A percentile compares a stretch with the other conserved stretches of the same genome.
Evolutionary conservation across 2,888 invertebrate genomes (phyloP).

Genomic region (Seira ritae): DNA sequence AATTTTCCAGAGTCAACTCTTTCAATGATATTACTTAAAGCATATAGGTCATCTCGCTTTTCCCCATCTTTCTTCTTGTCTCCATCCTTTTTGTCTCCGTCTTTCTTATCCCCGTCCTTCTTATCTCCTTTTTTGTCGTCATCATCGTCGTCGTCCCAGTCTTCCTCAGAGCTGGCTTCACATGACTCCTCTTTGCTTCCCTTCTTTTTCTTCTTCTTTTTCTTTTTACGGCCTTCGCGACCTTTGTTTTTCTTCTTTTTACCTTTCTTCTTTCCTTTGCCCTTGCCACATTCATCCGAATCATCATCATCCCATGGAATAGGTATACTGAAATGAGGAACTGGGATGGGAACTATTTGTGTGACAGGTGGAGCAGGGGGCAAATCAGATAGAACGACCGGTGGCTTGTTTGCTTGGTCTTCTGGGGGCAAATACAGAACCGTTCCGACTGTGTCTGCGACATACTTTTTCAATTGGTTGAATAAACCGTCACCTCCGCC

Average conservation of each 20-base stretch:
- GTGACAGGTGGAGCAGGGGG: neutral
- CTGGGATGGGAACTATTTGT: neutral
- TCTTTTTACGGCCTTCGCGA: conserved; percentile 2
- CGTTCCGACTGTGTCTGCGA: conserved; percentile 6
- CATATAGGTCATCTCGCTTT: neutral
- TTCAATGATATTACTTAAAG: conserved; percentile 6
- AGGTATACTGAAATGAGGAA: conserved; percentile 19
- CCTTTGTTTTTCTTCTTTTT: conserved; percentile 22
- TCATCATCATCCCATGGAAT: conserved; percentile 5
- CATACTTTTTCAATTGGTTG: conserved; percentile 25
- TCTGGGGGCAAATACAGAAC: conserved; percentile 32
- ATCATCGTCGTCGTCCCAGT: conserved; percentile 25
- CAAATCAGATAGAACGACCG: neutral
- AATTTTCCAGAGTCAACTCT: neutral
- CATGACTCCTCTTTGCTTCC: conserved; percentile 1
- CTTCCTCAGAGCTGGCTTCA: neutral
- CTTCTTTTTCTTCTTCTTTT: conserved; percentile 42
- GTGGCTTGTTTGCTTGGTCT: neutral
- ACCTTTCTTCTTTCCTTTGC: neutral
- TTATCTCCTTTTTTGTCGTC: conserved; percentile 50
- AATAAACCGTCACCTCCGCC: conserved; percentile 8
- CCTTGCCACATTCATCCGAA: conserved; percentile 19
- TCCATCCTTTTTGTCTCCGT: conserved; percentile 39
- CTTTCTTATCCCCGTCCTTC: conserved; percentile 32
- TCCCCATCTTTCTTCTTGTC: conserved; percentile 12